These are phyloP conservation scores for Myxocyprinus asiaticus DNA, from an alignment of 2,113 vertebrate genomes.

Conservation along the genomic window DNA sequence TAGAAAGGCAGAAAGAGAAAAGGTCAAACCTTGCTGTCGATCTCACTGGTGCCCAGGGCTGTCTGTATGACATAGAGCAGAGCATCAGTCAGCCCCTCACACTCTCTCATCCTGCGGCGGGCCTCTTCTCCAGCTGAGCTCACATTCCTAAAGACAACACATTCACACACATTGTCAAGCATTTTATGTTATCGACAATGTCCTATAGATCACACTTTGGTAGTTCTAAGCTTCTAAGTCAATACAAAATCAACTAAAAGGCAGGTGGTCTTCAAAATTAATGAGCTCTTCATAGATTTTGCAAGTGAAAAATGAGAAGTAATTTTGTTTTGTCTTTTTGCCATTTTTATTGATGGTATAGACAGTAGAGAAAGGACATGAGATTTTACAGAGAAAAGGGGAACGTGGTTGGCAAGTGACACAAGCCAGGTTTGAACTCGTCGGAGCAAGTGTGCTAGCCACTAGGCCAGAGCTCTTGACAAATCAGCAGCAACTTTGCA, in stretches of 20 bases:
- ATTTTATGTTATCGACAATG: background rate
- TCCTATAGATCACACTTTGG: background rate
- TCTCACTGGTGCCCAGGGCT: constrained; percentile 96
- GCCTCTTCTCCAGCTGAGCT: constrained; percentile 99
- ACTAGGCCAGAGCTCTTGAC: no score
- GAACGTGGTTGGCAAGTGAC: no score
- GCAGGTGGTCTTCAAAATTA: background rate
- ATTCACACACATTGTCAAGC: constrained; percentile 25
- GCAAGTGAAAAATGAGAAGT: background rate
- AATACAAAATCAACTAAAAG: background rate
- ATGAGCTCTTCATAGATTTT: background rate
- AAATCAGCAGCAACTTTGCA: no score
- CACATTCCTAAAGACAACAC: constrained; percentile 83
- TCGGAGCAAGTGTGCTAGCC: no score
- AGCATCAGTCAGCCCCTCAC: constrained; percentile 96
- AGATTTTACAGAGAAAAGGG: background rate
- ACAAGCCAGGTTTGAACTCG: no score
- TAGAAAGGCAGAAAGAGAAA: background rate
- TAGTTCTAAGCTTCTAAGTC: background rate
- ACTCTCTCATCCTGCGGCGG: constrained; percentile 95
- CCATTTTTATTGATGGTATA: background rate
- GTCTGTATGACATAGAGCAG: constrained; percentile 96
- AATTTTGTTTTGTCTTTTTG: background rate
- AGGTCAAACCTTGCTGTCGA: constrained; percentile 95
- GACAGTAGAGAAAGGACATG: background rate